Conservation (phyloP, 2,113 vertebrate species). For the Fulmarus glacialis region DNA sequence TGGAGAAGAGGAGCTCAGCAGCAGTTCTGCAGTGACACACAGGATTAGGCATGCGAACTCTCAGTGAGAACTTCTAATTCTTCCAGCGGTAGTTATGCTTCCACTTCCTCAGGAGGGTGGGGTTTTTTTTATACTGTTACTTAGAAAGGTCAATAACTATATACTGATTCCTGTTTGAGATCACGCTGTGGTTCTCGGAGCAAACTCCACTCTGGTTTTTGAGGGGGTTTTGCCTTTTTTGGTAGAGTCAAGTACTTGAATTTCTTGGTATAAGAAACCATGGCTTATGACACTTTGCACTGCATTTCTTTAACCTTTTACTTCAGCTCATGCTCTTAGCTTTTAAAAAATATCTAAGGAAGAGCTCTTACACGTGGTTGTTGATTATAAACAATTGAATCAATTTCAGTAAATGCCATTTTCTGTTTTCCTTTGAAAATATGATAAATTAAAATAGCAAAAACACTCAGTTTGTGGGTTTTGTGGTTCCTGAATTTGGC, state of each 20-base stretch:
- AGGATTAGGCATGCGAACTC: neutral
- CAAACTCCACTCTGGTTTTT: neutral
- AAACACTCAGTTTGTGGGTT: neutral
- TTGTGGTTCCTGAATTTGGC: neutral
- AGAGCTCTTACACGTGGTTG: neutral
- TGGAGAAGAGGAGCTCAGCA: slow-evolving; percentile 27
- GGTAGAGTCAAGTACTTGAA: neutral
- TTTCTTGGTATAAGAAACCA: neutral
- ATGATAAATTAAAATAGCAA: neutral
- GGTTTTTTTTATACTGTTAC: neutral
- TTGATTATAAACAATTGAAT: neutral
- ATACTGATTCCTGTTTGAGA: neutral
- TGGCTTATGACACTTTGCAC: neutral
- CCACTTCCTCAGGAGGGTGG: neutral
- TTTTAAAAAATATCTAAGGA: neutral
- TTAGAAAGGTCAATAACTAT: neutral
- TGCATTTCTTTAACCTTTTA: neutral
- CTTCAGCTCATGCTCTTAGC: neutral
- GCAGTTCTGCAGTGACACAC: slow-evolving; percentile 34
- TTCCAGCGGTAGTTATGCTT: neutral
- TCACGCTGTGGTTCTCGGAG: neutral
- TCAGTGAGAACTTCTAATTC: slow-evolving; percentile 13
- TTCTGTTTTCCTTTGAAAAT: neutral
- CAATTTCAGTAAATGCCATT: neutral
- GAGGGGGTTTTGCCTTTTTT: neutral